Evolutionary conservation across 2,113 vertebrate genomes (phyloP).

Genomic region (Zeus faber): DNA sequence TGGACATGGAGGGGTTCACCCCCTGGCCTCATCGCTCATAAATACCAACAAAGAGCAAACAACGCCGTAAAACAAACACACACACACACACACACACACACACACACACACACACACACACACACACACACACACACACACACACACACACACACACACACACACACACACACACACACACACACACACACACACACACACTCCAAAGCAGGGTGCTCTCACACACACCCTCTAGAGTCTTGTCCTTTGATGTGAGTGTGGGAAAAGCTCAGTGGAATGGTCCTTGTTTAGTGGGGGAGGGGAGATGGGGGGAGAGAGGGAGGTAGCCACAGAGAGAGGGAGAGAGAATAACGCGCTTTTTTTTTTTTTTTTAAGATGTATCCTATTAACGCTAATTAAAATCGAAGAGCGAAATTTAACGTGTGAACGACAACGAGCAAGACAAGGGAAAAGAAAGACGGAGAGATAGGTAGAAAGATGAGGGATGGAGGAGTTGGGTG

Average conservation of each 20-base stretch:
- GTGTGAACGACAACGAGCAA: too few relatives aligned
- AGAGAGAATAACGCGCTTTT: too few relatives aligned
- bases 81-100: slow-evolving; percentile 64
- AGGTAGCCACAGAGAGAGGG: neutral
- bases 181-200: slow-evolving; percentile 47
- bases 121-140: slow-evolving; percentile 62
- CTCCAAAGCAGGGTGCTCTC: slow-evolving; percentile 69
- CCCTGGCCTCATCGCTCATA: slow-evolving; percentile 57
- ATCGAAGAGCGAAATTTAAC: too few relatives aligned
- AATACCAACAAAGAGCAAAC: slow-evolving; percentile 64
- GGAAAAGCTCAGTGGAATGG: slow-evolving; percentile 73
- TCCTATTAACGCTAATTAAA: too few relatives aligned
- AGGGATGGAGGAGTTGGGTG: neutral
- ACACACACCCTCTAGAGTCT: slow-evolving; percentile 65
- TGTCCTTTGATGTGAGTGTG: slow-evolving; percentile 71
- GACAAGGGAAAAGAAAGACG: too few relatives aligned
- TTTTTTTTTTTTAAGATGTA: too few relatives aligned
- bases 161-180: slow-evolving; percentile 20
- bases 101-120: slow-evolving; percentile 48
- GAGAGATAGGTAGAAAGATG: too few relatives aligned
- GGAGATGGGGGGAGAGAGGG: neutral
- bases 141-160: slow-evolving; percentile 50
- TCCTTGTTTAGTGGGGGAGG: slow-evolving; percentile 40
- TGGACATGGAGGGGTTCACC: slow-evolving; percentile 15
- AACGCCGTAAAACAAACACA: slow-evolving; percentile 65